Evolutionary conservation across 2,797 vertebrate genomes (phyloP).

Genomic region (Thamnophis elegans): DNA sequence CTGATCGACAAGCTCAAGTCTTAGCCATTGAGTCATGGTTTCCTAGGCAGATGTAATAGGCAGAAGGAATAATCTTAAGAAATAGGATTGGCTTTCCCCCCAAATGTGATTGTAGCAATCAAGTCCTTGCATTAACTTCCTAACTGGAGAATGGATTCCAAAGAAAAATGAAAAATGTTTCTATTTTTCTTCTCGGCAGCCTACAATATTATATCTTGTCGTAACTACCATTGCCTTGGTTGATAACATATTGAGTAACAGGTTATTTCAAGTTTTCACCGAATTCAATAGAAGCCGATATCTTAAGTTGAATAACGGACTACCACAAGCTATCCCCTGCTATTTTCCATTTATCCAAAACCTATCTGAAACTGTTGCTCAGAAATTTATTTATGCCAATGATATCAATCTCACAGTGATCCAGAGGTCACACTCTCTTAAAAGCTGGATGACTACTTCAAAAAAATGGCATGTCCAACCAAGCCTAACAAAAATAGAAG

Average conservation of each 20-base stretch:
- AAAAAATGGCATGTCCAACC: not conserved
- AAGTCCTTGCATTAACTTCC: not conserved
- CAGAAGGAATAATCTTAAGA: not conserved
- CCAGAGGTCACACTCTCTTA: not conserved
- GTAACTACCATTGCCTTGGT: not conserved
- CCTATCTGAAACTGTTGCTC: not conserved
- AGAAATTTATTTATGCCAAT: not conserved
- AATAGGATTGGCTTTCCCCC: not conserved
- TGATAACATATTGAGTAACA: not conserved
- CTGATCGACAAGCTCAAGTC: no score
- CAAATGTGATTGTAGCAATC: not conserved
- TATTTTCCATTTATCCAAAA: not conserved
- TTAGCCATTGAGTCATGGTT: no score
- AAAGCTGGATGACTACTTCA: not conserved
- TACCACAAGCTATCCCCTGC: not conserved
- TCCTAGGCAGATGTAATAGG: not conserved
- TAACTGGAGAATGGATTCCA: not conserved
- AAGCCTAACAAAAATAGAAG: not conserved
- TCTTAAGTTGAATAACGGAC: not conserved
- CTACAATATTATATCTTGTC: not conserved
- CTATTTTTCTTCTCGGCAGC: not conserved
- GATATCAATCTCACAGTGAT: not conserved
- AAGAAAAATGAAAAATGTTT: not conserved
- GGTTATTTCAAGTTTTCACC: not conserved
- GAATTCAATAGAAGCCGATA: not conserved